Evolutionary conservation across 2,888 invertebrate species (phyloP), one percentile per base, ranked within the genome.

Genomic region (Noctua comes): DNA sequence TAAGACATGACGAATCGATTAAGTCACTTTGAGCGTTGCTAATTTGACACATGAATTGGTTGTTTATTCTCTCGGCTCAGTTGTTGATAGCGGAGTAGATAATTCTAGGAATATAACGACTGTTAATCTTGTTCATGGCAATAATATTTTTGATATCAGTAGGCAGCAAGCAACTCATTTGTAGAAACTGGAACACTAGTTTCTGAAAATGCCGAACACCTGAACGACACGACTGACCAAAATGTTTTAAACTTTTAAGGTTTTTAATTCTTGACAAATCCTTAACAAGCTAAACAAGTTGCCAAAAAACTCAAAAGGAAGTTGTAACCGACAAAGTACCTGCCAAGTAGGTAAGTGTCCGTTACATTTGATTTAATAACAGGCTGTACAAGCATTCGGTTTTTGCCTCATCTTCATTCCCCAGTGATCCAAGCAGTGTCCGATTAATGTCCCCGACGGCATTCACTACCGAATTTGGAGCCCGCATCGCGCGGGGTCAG

Each of bases 371-470:
- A 82, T 80, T 83, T 76, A 77, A 78, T 86, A 79, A 76, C 65
- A 73, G 66, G n/a, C 73, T 79, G 40, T 73, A 66, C 31, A 72
- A 82, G 78, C 76, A 83, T 78, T 82, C 21, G 24, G 74, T 86
- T 87, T 88, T 90, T 89, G 89, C 86, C 81, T 88, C 89, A 88
- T 89, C 84, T 88, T 90, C 85, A 76, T 86, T 84, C 80, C 82
- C 85, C 84, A 90, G 89, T 88, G 90, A 83, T 76, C 89, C 89
- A 91, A 92, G 80, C 64, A 83, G 91, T 93, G 92, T 93, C 92
- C 94, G 95, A 96, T 95, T 95, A 95, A 95, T 95, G 95, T 94
- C 94, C 91, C 90, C 92, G 90, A 89, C 90, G 91, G 90, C 89
- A 91, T 90, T 91, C 90, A 90, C 93, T 93, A 92, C 95, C 93